These are phyloP conservation scores for Montipora efflorescens DNA, from an alignment of 64 coral and sea anemone species.

Conservation along the genomic window DNA sequence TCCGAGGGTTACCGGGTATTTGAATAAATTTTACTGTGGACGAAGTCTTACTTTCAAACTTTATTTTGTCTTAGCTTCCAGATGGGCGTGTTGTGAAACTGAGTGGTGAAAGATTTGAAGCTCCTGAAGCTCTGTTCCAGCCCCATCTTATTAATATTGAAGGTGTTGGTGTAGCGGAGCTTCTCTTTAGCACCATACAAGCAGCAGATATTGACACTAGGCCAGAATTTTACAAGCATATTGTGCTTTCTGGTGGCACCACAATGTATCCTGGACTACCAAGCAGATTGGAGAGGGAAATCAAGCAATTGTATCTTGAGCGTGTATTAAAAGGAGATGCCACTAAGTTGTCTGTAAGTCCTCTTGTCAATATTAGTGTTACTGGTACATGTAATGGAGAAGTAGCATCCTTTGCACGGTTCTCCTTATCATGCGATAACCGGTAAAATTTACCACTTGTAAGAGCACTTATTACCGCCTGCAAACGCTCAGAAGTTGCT, in stretches of 20 bases:
- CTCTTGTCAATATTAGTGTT: neutral
- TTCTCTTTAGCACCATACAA: constrained; percentile 96
- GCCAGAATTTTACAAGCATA: constrained; percentile 97
- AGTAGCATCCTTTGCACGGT: too few relatives aligned
- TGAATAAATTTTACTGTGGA: too few relatives aligned
- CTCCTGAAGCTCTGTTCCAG: constrained; percentile 96
- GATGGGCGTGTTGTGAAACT: constrained; percentile 97
- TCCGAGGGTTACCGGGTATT: too few relatives aligned
- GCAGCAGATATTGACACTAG: constrained; percentile 97
- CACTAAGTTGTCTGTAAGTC: constrained; percentile 92
- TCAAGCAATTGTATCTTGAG: constrained; percentile 95
- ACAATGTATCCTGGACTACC: constrained; percentile 99
- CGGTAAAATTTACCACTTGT: too few relatives aligned
- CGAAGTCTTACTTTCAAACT: neutral
- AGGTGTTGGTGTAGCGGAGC: constrained; percentile 96
- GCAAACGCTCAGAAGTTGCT: too few relatives aligned
- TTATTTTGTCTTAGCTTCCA: constrained; percentile 76
- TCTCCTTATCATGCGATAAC: too few relatives aligned
- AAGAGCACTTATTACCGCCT: too few relatives aligned
- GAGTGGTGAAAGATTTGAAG: constrained; percentile 98
- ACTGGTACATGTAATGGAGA: neutral
- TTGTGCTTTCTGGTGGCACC: constrained; percentile 94
- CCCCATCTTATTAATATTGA: constrained; percentile 98
- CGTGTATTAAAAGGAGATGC: constrained; percentile 96
- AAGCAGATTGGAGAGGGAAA: constrained; percentile 93